Base-by-base conservation (phyloP, 1,140 invertebrate genomes). In the Philotrypesis tridentata region DNA sequence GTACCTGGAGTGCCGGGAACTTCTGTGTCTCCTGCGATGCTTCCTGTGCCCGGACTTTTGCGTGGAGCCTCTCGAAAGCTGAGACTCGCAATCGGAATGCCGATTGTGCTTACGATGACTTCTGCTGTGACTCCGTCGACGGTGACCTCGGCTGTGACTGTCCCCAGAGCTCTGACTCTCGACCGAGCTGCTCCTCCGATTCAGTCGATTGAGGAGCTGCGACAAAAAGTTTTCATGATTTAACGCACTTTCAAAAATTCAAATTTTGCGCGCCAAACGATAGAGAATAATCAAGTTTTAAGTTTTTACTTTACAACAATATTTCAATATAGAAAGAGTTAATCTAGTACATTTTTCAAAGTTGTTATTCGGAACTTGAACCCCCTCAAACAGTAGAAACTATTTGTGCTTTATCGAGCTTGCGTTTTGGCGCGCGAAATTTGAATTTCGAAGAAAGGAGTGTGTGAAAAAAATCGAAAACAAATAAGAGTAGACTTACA, bases 1-100 rank as follows among this genome's bases (percentile, higher is more conserved):
- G 27, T 87, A 82, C 87, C 86, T 90, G 33, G 91, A 92, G n/a
- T 91, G 89, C 7, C 91, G 88, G 0, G 91, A 90, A 37, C 87
- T 91, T 85, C 95, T 92, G 85, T 95, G 94, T 87, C 91, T 91
- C 33, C 94, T 91, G 2, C 95, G 93, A 85, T 96, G 95, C 80
- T 96, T 95, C 12, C 95, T 93, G 72, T 93, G 93, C 37, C 95
- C 95, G 3, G 95, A 96, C 84, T 95, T 93, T 23, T 88, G 88
- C 27, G 95, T 95, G 4, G 96, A 97, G 25, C 96, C 94, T 76
- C 96, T 94, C 0, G 96, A 97, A 70, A 97, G 90, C 90, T 97
- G 96, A 86, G 96, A 97, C 89, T 98, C 97, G 83, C 96, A 97
- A 88, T 98, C 97, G 1, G 97, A 97, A 84, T 95, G 93, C 78